A percentile compares a stretch with the other conserved stretches of the same genome.
phyloP scores from a whole-genome alignment of 2,113 vertebrate species.

The Cervus canadensis region DNA sequence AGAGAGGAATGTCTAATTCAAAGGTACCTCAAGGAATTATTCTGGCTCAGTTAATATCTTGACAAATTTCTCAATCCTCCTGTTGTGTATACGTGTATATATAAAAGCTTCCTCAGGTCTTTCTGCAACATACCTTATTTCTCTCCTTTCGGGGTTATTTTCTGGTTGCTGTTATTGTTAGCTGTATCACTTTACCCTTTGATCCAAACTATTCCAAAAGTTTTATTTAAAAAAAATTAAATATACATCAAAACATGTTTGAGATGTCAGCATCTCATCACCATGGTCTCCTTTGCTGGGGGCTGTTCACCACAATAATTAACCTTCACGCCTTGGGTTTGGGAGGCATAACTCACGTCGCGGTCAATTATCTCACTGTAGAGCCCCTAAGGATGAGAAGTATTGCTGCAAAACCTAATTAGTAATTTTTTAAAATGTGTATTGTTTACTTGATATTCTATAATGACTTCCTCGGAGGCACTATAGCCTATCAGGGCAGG shows the following conservation, averaged over 20 bases:
- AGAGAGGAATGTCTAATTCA: neutral
- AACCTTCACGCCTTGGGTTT: constrained; percentile 69
- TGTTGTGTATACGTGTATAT: neutral
- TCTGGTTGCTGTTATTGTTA: neutral
- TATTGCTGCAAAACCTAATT: constrained; percentile 74
- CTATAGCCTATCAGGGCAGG: constrained; percentile 66
- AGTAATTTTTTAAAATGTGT: constrained; percentile 71
- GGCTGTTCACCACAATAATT: constrained; percentile 52
- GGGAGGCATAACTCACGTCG: constrained; percentile 43
- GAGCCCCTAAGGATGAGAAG: constrained; percentile 65
- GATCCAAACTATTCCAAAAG: constrained; percentile 44
- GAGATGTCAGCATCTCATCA: constrained; percentile 46
- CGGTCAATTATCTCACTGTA: constrained; percentile 68
- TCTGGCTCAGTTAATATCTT: neutral
- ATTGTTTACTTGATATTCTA: constrained; percentile 74
- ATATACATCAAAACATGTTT: constrained; percentile 21
- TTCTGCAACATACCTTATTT: neutral
- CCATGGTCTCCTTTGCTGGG: constrained; percentile 53
- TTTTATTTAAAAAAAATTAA: constrained; percentile 2
- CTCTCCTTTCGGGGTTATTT: neutral
- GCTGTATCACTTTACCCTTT: neutral
- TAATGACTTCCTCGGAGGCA: constrained; percentile 74
- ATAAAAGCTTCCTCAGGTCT: neutral
- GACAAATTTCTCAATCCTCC: neutral
- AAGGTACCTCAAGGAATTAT: neutral